A percentile compares a stretch with the other conserved stretches of the same genome.
Conservation (phyloP, 2,888 invertebrate genomes). For the Caenorhabditis imperialis region DNA sequence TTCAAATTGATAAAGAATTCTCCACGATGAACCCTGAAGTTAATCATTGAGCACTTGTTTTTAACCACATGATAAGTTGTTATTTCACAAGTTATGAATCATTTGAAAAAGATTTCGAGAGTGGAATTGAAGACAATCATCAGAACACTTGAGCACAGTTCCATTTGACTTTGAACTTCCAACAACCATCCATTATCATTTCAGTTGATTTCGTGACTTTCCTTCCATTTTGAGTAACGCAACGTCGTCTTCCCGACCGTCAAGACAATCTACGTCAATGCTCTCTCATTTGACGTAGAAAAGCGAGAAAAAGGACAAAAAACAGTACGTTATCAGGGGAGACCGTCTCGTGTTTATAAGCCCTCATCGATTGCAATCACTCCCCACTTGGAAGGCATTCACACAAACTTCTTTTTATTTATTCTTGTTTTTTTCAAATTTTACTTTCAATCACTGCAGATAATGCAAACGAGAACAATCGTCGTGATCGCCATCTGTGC, state of each 20-base stretch:
- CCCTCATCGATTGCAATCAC: constrained; percentile 24
- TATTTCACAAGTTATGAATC: too few species aligned
- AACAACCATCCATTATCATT: neutral
- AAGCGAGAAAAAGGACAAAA: constrained; percentile 27
- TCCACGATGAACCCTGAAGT: too few species aligned
- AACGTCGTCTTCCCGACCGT: constrained; percentile 20
- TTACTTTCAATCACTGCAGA: constrained; percentile 16
- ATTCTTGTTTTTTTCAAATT: neutral
- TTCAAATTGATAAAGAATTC: too few species aligned
- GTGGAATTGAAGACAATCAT: too few species aligned
- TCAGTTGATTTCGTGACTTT: constrained; percentile 34
- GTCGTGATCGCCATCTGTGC: constrained; percentile 55
- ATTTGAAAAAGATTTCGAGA: too few species aligned
- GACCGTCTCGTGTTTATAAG: constrained; percentile 28
- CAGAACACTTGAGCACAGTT: neutral
- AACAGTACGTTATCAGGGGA: constrained; percentile 25
- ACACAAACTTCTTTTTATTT: neutral
- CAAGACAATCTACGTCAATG: constrained; percentile 33
- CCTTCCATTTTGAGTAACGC: constrained; percentile 1
- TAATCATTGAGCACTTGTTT: too few species aligned
- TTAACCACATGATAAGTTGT: too few species aligned
- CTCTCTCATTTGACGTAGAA: constrained; percentile 25
- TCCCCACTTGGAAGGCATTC: constrained; percentile 6
- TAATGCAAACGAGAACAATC: constrained; percentile 53
- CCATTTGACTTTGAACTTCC: constrained; percentile 35